phyloP scores from a whole-genome alignment of 2,797 vertebrate genomes.

The Xenopus petersii region DNA sequence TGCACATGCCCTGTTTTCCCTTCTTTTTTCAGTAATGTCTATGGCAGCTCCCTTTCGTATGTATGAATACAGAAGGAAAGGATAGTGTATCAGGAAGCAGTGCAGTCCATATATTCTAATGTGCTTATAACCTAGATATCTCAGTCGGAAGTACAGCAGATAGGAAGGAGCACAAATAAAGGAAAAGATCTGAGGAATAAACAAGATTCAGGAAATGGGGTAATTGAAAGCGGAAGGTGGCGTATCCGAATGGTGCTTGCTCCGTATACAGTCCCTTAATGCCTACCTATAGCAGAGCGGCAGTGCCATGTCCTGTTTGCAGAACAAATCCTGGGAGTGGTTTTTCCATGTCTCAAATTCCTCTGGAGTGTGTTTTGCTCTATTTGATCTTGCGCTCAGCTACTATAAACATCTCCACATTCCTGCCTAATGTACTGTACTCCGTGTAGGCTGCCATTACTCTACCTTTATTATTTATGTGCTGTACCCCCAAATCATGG shows the following conservation, averaged over 20 bases:
- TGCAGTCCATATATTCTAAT: no score
- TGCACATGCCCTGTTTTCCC: no score
- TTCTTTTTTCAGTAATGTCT: no score
- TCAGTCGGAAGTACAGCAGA: no score
- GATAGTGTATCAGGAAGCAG: no score
- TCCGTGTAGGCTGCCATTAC: no score
- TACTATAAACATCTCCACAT: constrained; percentile 11
- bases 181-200: neutral
- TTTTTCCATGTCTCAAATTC: neutral
- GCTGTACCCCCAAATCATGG: no score
- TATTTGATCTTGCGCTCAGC: neutral
- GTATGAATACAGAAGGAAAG: no score
- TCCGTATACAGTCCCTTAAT: no score
- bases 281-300: neutral
- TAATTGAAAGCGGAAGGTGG: constrained; percentile 14
- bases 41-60: no score
- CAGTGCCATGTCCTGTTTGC: neutral
- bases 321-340: neutral
- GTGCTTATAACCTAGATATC: no score
- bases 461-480: no score
- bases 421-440: constrained; percentile 5
- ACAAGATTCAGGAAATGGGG: constrained; percentile 19
- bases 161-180: neutral
- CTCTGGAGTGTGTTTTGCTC: constrained; percentile 4
- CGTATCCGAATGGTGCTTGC: neutral